Conservation (phyloP, 2,113 vertebrate species). For the Nothocercus julius region DNA sequence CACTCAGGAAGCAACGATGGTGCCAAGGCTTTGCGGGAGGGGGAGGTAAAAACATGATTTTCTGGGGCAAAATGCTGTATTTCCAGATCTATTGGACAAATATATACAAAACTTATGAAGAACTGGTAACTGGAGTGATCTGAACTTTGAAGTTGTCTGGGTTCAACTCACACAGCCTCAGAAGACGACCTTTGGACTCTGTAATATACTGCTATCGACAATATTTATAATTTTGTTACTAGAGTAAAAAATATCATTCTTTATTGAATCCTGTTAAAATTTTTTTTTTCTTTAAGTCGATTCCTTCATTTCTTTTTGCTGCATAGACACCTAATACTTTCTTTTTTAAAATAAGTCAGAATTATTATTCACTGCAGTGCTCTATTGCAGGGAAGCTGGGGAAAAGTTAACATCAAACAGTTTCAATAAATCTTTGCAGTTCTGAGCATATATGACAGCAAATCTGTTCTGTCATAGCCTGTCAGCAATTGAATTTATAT, state of each 20-base stretch:
- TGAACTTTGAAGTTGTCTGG: background rate
- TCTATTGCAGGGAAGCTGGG: background rate
- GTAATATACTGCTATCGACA: background rate
- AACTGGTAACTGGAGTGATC: background rate
- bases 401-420: background rate
- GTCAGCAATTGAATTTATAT: slow-evolving; percentile 59
- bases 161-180: background rate
- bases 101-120: rapidly evolving
- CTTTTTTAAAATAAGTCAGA: background rate
- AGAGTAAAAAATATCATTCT: background rate
- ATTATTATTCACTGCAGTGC: background rate
- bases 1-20: rapidly evolving
- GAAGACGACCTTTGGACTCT: background rate
- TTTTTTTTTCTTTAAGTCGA: background rate
- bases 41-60: background rate
- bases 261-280: background rate
- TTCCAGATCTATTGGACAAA: background rate
- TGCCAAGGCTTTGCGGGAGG: background rate
- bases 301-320: background rate
- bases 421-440: slow-evolving; percentile 42
- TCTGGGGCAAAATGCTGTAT: rapidly evolving
- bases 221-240: background rate
- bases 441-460: slow-evolving; percentile 41
- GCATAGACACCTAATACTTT: background rate
- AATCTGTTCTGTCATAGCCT: slow-evolving; percentile 44